phyloP scores from a whole-genome alignment of 2,797 vertebrate genomes.

The Tympanoctomys barrerae region DNA sequence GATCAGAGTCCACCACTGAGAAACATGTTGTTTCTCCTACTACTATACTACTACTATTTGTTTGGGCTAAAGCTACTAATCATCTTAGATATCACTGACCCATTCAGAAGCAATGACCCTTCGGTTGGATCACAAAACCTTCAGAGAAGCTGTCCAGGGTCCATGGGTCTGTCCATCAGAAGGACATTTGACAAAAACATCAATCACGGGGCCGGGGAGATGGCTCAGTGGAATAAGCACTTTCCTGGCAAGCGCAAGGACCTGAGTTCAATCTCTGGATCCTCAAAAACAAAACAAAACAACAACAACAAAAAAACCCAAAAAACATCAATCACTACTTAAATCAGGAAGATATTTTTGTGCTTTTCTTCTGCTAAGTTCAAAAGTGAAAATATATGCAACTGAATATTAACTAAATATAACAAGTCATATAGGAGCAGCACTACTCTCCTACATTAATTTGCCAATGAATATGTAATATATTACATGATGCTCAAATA shows the following conservation, averaged over 20 bases:
- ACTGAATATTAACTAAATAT: not conserved
- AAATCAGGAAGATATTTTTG: not conserved
- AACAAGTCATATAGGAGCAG: not conserved
- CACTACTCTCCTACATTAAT: not conserved
- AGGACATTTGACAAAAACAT: not conserved
- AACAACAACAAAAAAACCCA: too few relatives aligned
- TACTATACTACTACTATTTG: too few relatives aligned
- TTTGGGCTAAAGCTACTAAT: not conserved
- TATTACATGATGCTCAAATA: not conserved
- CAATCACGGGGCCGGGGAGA: not conserved
- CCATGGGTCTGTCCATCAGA: not conserved
- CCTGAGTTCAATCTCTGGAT: too few relatives aligned
- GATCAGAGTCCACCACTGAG: not conserved
- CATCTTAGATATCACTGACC: not conserved
- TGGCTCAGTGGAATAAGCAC: too few relatives aligned
- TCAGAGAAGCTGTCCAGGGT: not conserved
- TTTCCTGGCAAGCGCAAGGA: too few relatives aligned
- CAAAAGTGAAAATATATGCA: not conserved
- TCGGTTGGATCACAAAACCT: not conserved
- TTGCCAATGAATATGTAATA: not conserved
- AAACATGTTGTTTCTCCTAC: not conserved
- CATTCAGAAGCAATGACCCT: not conserved
- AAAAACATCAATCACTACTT: not conserved
- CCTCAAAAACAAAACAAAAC: too few relatives aligned
- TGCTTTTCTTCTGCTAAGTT: not conserved